Percentiles rank a stretch among this genome's conserved stretches.
Evolutionary conservation across 2,113 vertebrate genomes (phyloP).

Genomic region (Lycaon pictus): DNA sequence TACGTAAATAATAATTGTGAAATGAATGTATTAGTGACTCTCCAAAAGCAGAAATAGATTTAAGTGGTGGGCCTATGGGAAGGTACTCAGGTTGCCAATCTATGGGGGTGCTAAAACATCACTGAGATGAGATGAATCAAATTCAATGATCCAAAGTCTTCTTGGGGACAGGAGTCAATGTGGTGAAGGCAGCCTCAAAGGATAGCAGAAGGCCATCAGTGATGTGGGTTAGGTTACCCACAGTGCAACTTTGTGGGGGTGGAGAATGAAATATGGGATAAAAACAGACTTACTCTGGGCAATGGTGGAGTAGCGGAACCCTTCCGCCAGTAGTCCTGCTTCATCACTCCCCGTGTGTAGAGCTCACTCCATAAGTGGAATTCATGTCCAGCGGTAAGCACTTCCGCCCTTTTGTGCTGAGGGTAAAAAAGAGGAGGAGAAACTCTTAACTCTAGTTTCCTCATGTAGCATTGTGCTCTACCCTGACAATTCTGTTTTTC

Average conservation of each 20-base stretch:
- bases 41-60: not conserved
- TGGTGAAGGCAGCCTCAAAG: not conserved
- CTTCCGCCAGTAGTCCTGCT: not conserved
- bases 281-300: not conserved
- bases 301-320: not conserved
- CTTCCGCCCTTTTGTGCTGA: not conserved
- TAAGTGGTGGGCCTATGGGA: not conserved
- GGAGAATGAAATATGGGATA: not conserved
- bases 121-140: not conserved
- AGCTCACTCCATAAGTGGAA: not conserved
- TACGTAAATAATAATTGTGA: not conserved
- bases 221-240: not conserved
- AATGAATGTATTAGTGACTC: not conserved
- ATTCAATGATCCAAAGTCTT: not conserved
- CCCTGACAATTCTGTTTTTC: not conserved
- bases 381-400: not conserved
- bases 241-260: not conserved
- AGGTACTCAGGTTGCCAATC: not conserved
- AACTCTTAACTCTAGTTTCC: not conserved
- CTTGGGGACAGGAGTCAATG: not conserved
- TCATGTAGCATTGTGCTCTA: not conserved
- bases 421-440: not conserved
- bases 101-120: not conserved
- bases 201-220: not conserved
- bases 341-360: not conserved